phyloP scores from a whole-genome alignment of 1,140 invertebrate genomes.

The Phocides pigmalion region DNA sequence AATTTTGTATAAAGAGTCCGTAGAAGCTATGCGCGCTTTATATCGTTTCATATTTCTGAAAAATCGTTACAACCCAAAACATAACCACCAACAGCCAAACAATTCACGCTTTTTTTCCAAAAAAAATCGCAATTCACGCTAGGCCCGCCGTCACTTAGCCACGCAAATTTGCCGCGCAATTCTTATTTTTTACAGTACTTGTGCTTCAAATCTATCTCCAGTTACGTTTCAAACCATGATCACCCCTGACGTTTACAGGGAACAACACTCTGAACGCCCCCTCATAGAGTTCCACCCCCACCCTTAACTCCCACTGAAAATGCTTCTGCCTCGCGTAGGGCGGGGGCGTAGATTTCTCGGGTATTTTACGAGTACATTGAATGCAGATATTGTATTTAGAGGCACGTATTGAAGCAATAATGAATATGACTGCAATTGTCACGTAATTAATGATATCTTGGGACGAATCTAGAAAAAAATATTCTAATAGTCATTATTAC shows the following conservation, averaged over 20 bases:
- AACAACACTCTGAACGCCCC: slow-evolving; percentile 60
- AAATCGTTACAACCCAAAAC: not conserved
- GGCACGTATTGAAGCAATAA: not conserved
- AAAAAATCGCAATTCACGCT: slow-evolving; percentile 16
- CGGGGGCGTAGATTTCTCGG: not conserved
- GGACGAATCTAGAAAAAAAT: too few species aligned
- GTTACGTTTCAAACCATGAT: slow-evolving; percentile 59
- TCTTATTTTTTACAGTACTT: slow-evolving; percentile 36
- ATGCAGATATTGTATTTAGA: slow-evolving; percentile 3
- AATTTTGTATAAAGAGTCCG: too few species aligned
- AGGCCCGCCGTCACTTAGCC: slow-evolving; percentile 25
- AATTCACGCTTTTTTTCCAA: slow-evolving; percentile 7
- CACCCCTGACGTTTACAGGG: slow-evolving; percentile 68
- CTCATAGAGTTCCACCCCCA: slow-evolving; percentile 20
- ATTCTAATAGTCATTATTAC: too few species aligned
- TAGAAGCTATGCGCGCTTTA: too few species aligned
- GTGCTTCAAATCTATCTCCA: slow-evolving; percentile 49
- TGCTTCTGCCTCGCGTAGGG: slow-evolving; percentile 1
- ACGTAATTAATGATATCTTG: too few species aligned
- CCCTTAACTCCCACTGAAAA: slow-evolving; percentile 33
- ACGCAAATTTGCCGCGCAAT: slow-evolving; percentile 28
- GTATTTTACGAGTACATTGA: slow-evolving; percentile 14
- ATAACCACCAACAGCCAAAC: not conserved
- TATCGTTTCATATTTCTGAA: not conserved
- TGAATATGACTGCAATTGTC: too few species aligned